phyloP scores from a whole-genome alignment of 2,113 vertebrate species.

The Stegastes partitus region DNA sequence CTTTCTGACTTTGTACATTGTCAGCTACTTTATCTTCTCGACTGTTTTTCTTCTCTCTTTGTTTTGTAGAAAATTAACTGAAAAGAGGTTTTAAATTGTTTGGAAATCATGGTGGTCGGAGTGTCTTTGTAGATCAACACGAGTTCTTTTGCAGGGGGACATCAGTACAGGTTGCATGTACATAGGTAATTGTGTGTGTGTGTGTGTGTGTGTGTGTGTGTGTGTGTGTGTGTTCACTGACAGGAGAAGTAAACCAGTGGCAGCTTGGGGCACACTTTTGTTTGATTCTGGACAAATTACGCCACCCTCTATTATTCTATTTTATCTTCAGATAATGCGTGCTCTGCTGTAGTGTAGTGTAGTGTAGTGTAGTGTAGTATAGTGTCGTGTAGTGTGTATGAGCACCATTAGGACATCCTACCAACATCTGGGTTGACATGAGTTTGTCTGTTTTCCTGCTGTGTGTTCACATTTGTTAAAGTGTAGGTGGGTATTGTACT shows the following conservation, averaged over 20 bases:
- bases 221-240: not conserved
- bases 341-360: not conserved
- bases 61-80: no score
- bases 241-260: conserved; percentile 13
- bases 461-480: not conserved
- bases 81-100: no score
- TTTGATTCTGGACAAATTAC: not conserved
- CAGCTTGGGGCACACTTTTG: not conserved
- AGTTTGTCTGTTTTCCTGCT: conserved; percentile 11
- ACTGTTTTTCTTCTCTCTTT: no score
- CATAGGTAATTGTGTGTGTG: not conserved
- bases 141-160: no score
- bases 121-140: no score
- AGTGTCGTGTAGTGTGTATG: not conserved
- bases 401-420: not conserved
- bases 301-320: not conserved
- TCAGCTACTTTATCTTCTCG: no score
- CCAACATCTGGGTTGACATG: not conserved
- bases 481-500: conserved; percentile 7
- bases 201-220: not conserved
- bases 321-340: not conserved
- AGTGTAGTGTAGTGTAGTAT: conserved; percentile 11
- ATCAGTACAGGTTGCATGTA: no score
- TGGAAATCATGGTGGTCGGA: no score
- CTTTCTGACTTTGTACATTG: no score